A percentile compares a stretch with the other conserved stretches of the same genome.
These are phyloP conservation scores for Dendrocincla tyrannina DNA, from an alignment of 2,797 vertebrate genomes.

Conservation along the genomic window DNA sequence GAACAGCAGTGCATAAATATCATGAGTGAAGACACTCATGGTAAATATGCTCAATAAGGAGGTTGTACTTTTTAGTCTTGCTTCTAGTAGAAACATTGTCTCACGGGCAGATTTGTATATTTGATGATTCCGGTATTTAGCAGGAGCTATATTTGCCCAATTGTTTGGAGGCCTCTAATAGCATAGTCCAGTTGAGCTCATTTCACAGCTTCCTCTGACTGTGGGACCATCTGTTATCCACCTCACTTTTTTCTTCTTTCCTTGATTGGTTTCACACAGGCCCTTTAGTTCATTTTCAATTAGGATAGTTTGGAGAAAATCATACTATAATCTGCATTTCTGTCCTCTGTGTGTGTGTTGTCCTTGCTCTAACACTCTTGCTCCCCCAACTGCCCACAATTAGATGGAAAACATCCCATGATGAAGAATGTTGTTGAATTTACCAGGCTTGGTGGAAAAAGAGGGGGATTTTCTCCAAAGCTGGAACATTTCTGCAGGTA, in stretches of 20 bases:
- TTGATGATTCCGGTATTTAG: background rate
- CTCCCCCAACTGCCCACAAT: background rate
- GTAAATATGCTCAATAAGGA: background rate
- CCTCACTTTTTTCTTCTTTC: background rate
- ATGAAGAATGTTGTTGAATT: background rate
- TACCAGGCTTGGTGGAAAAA: background rate
- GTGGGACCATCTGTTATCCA: constrained; percentile 39
- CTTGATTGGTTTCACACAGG: background rate
- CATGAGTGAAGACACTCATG: background rate
- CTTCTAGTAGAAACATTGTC: background rate
- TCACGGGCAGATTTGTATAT: background rate
- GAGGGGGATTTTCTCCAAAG: background rate
- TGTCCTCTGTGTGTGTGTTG: background rate
- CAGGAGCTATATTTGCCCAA: background rate
- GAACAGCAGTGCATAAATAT: background rate
- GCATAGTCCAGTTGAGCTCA: constrained; percentile 32
- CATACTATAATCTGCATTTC: background rate
- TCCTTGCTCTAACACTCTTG: rapidly evolving
- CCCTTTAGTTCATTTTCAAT: background rate
- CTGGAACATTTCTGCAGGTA: background rate
- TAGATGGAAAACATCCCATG: background rate
- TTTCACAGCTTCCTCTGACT: constrained; percentile 8
- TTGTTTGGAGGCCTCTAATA: constrained; percentile 1
- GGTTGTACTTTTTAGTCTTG: background rate
- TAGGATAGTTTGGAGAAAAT: background rate